phyloP scores from a whole-genome alignment of 2,797 vertebrate species.

The Danio choprae region DNA sequence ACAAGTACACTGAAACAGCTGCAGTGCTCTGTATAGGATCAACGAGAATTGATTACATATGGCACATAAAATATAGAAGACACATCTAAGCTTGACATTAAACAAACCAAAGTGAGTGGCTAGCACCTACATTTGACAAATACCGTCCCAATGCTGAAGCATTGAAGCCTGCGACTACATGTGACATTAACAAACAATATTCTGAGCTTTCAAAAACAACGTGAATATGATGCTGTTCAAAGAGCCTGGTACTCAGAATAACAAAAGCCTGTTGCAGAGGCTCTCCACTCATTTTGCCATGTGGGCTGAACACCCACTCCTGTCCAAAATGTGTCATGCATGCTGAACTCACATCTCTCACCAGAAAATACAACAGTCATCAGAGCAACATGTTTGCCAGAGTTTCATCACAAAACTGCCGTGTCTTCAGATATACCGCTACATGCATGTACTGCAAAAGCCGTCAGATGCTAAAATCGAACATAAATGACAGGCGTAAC shows the following conservation, averaged over 20 bases:
- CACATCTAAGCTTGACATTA: background rate
- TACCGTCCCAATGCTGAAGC: constrained; percentile 8
- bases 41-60: background rate
- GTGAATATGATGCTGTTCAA: constrained; percentile 33
- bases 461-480: background rate
- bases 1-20: background rate
- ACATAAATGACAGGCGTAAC: background rate
- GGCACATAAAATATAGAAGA: background rate
- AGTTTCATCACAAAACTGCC: constrained; percentile 1
- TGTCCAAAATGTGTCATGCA: constrained; percentile 55
- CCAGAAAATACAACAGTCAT: constrained; percentile 43
- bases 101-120: background rate
- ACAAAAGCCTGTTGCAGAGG: constrained; percentile 49
- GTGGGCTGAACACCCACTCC: constrained; percentile 59
- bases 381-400: constrained; percentile 27
- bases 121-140: background rate
- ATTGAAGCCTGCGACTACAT: background rate
- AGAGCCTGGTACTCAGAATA: constrained; percentile 38
- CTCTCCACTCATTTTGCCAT: constrained; percentile 51
- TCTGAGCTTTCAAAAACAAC: constrained; percentile 39
- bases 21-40: background rate
- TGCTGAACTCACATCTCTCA: constrained; percentile 40
- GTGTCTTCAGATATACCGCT: background rate
- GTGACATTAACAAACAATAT: constrained; percentile 41
- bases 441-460: background rate